phyloP scores from a whole-genome alignment of 1,140 invertebrate species.

The Lasaia peninsularis region DNA sequence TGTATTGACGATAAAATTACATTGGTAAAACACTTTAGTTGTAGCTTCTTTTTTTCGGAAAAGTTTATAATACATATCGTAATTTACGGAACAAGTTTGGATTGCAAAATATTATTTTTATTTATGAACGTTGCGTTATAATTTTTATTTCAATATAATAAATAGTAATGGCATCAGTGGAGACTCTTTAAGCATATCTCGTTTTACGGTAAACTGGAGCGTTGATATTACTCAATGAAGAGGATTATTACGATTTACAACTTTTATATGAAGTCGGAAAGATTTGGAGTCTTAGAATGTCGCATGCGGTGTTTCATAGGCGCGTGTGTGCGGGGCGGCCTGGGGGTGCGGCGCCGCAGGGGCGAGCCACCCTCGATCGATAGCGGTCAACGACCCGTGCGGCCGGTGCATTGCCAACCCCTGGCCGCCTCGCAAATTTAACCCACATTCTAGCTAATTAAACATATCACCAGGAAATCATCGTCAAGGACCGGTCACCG shows the following conservation, averaged over 20 bases:
- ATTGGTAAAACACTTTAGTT: too few relatives aligned
- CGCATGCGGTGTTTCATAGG: conserved; percentile 57
- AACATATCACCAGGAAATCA: conserved; percentile 38
- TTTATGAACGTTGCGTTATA: too few relatives aligned
- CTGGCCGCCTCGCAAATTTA: conserved; percentile 44
- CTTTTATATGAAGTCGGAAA: conserved; percentile 3
- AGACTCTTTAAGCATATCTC: background rate
- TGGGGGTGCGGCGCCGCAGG: conserved; percentile 45
- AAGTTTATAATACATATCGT: too few relatives aligned
- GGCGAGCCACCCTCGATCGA: conserved; percentile 61
- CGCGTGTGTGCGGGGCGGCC: conserved; percentile 34
- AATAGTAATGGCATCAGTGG: background rate
- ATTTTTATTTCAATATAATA: too few relatives aligned
- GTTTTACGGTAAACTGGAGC: too few relatives aligned
- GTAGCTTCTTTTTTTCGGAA: too few relatives aligned
- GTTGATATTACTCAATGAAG: background rate
- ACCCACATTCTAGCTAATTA: conserved; percentile 68
- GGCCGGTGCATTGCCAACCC: conserved; percentile 58
- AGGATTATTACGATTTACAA: conserved; percentile 6
- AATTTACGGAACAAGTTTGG: too few relatives aligned
- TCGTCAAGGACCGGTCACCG: conserved; percentile 19
- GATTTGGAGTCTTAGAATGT: conserved; percentile 36
- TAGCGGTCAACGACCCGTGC: conserved; percentile 66
- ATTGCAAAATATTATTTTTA: too few relatives aligned
- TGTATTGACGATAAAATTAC: too few relatives aligned